Percentiles rank a stretch among this genome's conserved stretches.
These are phyloP conservation scores for Galleria mellonella DNA, from an alignment of 1,140 invertebrate genomes.

Conservation along the genomic window DNA sequence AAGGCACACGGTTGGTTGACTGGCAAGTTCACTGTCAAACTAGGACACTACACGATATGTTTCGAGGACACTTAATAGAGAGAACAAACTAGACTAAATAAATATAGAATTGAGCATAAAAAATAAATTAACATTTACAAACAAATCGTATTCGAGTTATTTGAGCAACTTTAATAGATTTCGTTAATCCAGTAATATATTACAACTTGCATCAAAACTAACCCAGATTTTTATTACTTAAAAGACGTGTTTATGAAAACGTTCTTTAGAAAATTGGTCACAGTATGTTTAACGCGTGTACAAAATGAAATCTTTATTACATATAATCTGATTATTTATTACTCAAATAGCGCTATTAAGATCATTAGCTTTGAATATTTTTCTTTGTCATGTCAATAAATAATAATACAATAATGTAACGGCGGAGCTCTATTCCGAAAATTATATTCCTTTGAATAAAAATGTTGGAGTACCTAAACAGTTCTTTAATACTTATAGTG, in stretches of 20 bases:
- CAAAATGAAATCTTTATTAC: conserved; percentile 30
- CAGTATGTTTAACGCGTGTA: conserved; percentile 12
- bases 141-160: not conserved
- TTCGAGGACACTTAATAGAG: no score
- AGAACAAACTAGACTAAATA: no score
- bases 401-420: no score
- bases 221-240: conserved; percentile 26
- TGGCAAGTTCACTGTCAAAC: conserved; percentile 52
- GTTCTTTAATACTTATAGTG: not conserved
- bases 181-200: conserved; percentile 29
- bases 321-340: conserved; percentile 33
- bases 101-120: no score
- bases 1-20: conserved; percentile 33
- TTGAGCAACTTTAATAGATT: conserved; percentile 9
- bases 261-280: conserved; percentile 25
- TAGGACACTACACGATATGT: conserved; percentile 13
- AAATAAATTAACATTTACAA: not conserved
- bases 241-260: conserved; percentile 32
- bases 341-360: conserved; percentile 15
- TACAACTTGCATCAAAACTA: conserved; percentile 12
- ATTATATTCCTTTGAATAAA: not conserved
- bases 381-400: not conserved
- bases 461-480: not conserved
- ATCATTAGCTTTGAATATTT: conserved; percentile 4
- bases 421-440: no score